phyloP scores from a whole-genome alignment of 2,113 vertebrate species.

The Origma solitaria region DNA sequence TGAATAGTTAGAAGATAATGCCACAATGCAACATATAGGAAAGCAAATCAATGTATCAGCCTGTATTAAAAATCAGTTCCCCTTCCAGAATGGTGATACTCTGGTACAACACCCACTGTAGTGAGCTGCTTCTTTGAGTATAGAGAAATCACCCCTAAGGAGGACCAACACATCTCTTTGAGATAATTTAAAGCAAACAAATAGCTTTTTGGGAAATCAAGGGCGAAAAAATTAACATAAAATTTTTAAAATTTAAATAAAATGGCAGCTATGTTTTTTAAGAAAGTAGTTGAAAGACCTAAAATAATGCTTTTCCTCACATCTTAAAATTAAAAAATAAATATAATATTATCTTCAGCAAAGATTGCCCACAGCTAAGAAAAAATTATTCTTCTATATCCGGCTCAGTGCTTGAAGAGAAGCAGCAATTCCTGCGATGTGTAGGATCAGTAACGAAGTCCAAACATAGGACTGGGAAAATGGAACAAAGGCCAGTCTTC shows the following conservation, averaged over 20 bases:
- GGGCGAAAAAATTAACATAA: not conserved
- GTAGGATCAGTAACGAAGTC: not conserved
- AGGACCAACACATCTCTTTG: not conserved
- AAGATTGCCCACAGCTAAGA: not conserved
- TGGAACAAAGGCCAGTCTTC: not conserved
- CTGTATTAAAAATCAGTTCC: not conserved
- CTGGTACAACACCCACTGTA: rapidly evolving
- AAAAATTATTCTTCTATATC: not conserved
- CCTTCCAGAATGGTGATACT: not conserved
- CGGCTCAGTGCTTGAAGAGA: not conserved
- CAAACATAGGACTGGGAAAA: not conserved
- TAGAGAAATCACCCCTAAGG: not conserved
- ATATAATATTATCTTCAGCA: not conserved
- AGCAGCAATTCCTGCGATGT: not conserved
- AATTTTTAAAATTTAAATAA: not conserved
- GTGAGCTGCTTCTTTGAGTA: not conserved
- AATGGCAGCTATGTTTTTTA: not conserved
- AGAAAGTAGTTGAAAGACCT: not conserved
- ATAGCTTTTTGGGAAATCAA: not conserved
- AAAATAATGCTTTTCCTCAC: not conserved
- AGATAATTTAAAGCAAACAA: not conserved
- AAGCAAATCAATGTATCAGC: not conserved
- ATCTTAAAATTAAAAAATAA: not conserved
- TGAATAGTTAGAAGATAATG: not conserved
- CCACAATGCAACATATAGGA: not conserved